Conservation (phyloP, 2,113 vertebrate species). For the Chaetops frenatus region DNA sequence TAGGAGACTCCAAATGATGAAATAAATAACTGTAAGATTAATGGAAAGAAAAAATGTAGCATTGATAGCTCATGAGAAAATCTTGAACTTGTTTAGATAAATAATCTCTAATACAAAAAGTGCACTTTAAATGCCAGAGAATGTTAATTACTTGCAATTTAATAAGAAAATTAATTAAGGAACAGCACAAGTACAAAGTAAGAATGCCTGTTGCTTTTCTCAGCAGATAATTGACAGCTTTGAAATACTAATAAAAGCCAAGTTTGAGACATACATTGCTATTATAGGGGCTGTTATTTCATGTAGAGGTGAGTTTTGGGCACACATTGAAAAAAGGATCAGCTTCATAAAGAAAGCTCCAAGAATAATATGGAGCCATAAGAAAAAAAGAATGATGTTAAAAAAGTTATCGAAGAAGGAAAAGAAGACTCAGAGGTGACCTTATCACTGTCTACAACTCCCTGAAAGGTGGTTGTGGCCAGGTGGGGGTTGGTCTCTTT, state of each 20-base stretch:
- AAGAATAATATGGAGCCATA: background rate
- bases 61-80: background rate
- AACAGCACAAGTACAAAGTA: background rate
- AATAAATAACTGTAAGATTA: background rate
- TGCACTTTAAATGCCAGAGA: background rate
- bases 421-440: no score
- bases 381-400: background rate
- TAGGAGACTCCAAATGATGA: background rate
- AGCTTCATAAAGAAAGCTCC: background rate
- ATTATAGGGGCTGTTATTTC: background rate
- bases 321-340: background rate
- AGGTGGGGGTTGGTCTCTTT: no score
- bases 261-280: background rate
- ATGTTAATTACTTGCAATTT: slow-evolving; percentile 20
- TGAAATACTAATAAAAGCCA: slow-evolving; percentile 7
- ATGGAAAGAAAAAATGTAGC: background rate
- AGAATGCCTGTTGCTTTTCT: slow-evolving; percentile 17
- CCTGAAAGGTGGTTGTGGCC: no score
- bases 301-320: background rate
- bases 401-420: background rate
- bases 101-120: background rate
- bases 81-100: background rate
- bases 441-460: no score
- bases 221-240: slow-evolving; percentile 18
- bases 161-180: slow-evolving; percentile 49